These are phyloP conservation scores for Hepsetus odoe DNA, from an alignment of 2,113 vertebrate species.

Conservation along the genomic window DNA sequence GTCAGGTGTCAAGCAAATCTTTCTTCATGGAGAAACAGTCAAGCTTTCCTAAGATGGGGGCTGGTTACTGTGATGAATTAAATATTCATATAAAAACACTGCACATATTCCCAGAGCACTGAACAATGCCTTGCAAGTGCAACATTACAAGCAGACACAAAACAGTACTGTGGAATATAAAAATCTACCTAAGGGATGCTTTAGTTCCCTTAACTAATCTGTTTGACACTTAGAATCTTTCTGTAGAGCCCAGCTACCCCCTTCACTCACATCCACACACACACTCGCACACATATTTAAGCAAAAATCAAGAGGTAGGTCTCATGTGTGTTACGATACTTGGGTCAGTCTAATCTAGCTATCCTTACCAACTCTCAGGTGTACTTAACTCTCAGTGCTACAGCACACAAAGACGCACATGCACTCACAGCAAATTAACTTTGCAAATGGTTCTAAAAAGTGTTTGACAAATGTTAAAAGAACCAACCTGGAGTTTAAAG, in stretches of 20 bases:
- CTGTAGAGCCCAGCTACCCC: neutral
- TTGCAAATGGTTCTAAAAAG: neutral
- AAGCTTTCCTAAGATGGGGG: neutral
- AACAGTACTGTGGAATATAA: neutral
- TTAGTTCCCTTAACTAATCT: slow-evolving; percentile 40
- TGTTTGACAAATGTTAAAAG: neutral
- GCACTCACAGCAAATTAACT: slow-evolving; percentile 6
- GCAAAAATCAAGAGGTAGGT: neutral
- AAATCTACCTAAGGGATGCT: slow-evolving; percentile 9
- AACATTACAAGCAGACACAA: slow-evolving; percentile 3
- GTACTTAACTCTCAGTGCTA: neutral
- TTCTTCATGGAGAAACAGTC: neutral
- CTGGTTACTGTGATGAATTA: slow-evolving; percentile 16
- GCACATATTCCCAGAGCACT: neutral
- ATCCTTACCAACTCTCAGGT: neutral
- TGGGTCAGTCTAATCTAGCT: slow-evolving; percentile 20
- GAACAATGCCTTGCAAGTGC: slow-evolving; percentile 18
- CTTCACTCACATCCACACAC: neutral
- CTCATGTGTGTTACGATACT: neutral
- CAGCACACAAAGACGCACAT: neutral
- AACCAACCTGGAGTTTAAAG: neutral
- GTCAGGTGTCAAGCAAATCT: neutral
- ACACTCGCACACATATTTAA: neutral
- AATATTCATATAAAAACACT: neutral
- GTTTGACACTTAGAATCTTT: slow-evolving; percentile 5